These are phyloP conservation scores for Triplophysa siluroides DNA, from an alignment of 2,113 vertebrate species.

Conservation along the genomic window DNA sequence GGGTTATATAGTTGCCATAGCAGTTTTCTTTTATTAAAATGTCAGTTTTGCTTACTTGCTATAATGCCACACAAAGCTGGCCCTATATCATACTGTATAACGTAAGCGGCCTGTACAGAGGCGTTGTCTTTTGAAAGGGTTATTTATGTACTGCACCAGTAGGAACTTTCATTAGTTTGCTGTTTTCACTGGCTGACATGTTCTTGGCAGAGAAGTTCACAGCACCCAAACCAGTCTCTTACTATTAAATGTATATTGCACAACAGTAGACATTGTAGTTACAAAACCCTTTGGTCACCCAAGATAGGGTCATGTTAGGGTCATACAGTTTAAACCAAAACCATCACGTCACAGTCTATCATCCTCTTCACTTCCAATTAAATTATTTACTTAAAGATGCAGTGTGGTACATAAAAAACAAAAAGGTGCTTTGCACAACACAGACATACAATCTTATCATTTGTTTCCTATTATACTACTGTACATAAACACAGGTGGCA, in stretches of 20 bases:
- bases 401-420: not conserved
- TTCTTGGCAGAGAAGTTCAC: slow-evolving; percentile 28
- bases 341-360: slow-evolving; percentile 31
- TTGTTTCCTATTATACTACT: slow-evolving; percentile 8
- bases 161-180: slow-evolving; percentile 1
- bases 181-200: slow-evolving; percentile 11
- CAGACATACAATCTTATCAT: not conserved
- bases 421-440: slow-evolving; percentile 9
- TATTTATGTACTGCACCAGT: not conserved
- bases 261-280: slow-evolving; percentile 49
- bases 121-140: not conserved
- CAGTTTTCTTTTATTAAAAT: not conserved
- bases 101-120: not conserved
- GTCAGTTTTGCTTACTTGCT: not conserved
- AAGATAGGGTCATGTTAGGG: slow-evolving; percentile 48
- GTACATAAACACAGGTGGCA: slow-evolving; percentile 7
- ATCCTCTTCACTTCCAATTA: not conserved
- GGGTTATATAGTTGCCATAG: slow-evolving; percentile 7
- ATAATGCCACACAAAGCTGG: not conserved
- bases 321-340: slow-evolving; percentile 22
- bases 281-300: slow-evolving; percentile 70
- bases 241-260: slow-evolving; percentile 40
- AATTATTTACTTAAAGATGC: not conserved
- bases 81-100: not conserved
- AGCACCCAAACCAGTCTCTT: slow-evolving; percentile 27